Evolutionary conservation across 2,797 vertebrate species (phyloP).

Genomic region (Peromyscus attwateri): DNA sequence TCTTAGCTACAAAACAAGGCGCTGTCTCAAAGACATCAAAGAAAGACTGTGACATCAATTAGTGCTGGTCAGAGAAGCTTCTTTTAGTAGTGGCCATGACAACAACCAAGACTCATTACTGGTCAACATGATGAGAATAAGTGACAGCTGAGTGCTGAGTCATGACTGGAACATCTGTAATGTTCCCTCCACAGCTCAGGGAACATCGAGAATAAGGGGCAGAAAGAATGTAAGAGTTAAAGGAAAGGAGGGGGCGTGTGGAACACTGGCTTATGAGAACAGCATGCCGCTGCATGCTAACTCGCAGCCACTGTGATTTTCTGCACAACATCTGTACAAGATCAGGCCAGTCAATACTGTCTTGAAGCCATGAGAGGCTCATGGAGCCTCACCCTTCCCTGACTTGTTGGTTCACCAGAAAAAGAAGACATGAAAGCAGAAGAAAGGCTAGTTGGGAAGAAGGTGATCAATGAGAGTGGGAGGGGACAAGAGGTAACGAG

Average conservation of each 20-base stretch:
- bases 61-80: background rate
- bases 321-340: background rate
- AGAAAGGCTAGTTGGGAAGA: too few species aligned
- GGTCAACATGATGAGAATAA: background rate
- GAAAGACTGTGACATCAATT: background rate
- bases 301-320: too few species aligned
- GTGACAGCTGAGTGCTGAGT: background rate
- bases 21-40: background rate
- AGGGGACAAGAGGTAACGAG: background rate
- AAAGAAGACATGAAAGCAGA: background rate
- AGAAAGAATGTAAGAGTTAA: background rate
- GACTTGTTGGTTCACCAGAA: background rate
- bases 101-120: background rate
- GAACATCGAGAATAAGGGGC: background rate
- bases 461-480: background rate
- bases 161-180: background rate
- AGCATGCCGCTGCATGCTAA: too few species aligned
- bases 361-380: background rate
- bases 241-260: background rate
- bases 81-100: background rate
- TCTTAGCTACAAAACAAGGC: background rate
- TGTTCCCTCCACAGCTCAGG: background rate
- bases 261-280: background rate
- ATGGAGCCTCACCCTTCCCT: background rate
- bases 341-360: too few species aligned